These are phyloP conservation scores for Manis javanica DNA, from an alignment of 2,797 vertebrate genomes.

Conservation along the genomic window DNA sequence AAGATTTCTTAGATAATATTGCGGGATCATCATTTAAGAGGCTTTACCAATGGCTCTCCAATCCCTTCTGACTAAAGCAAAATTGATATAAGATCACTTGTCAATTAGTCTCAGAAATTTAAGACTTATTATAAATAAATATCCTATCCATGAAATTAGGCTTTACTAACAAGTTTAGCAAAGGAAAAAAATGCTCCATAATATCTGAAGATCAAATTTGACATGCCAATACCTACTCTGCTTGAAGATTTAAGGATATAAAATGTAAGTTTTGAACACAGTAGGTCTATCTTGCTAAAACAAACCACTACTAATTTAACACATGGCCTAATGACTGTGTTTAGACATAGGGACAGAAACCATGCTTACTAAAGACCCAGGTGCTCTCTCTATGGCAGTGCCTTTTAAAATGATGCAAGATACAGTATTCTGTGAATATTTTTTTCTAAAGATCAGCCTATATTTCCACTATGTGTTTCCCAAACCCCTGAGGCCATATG, in stretches of 20 bases:
- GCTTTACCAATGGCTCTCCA: constrained; percentile 9
- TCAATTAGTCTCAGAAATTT: not conserved
- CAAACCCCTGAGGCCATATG: not conserved
- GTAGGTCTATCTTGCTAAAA: not conserved
- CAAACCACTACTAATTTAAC: constrained; percentile 30
- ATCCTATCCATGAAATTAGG: not conserved
- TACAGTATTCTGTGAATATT: not conserved
- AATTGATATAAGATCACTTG: not conserved
- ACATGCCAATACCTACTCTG: not conserved
- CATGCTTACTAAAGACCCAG: not conserved
- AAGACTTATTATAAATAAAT: constrained; percentile 20
- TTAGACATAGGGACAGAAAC: not conserved
- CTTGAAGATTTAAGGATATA: constrained; percentile 27
- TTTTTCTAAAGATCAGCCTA: not conserved
- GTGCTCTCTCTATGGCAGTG: not conserved
- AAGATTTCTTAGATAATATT: constrained; percentile 44
- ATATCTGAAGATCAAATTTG: constrained; percentile 37
- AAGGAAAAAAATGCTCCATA: not conserved
- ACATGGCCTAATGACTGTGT: not conserved
- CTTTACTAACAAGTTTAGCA: constrained; percentile 26
- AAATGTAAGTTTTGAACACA: constrained; percentile 9
- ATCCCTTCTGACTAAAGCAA: not conserved
- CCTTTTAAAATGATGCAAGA: not conserved
- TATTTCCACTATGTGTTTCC: not conserved
- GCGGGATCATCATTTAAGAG: constrained; percentile 18